Evolutionary conservation across 2,113 vertebrate species (phyloP), one percentile per base, ranked within the genome.

Genomic region (Aptenodytes patagonicus): DNA sequence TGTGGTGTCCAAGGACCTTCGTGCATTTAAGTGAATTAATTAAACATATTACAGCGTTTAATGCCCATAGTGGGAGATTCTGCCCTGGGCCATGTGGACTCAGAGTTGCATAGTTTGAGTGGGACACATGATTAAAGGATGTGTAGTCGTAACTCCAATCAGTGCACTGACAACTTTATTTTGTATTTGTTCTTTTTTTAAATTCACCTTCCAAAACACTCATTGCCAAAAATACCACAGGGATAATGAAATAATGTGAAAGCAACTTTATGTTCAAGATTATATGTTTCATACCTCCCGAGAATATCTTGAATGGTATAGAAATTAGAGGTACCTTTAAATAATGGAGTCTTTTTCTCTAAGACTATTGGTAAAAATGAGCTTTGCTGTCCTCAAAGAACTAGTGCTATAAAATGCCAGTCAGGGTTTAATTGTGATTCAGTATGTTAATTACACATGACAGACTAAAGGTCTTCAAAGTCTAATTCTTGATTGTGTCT

Each of bases 401-500:
- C 91, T 95, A 93, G 89, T 94, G 91, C 85, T 97, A 65, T 96
- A 92, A 97, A 98, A 97, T 97, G 94, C 94, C 96, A 97, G 28
- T 98, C 93, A 87, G 84, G 70, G 90, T 92, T 97, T 98, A 97
- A 91, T 97, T 97, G 95, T 97, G 89, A 91, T 96, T 96, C 34
- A 38, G 89, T 97, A 97, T 97, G 97, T 95, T 98, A 97, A 98
- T 98, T 96, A 96, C 49, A 55, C 90, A 71, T 97, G 97, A 97
- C 97, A 97, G 91, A 96, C 90, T 94, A 90, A 90, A 96, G 75
- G 73, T 87, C 98, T 98, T 98, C 98, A 98, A 98, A 97, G 97
- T 98, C 87, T 96, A 90, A 96, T 97, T 98, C 97, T 97, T 97
- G 97, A 96, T 98, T 97, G 89, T 95, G 95, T 97, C 93, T 97